A percentile compares a stretch with the other conserved stretches of the same genome.
phyloP scores from a whole-genome alignment of 1,140 invertebrate species.

The Microplitis demolitor region DNA sequence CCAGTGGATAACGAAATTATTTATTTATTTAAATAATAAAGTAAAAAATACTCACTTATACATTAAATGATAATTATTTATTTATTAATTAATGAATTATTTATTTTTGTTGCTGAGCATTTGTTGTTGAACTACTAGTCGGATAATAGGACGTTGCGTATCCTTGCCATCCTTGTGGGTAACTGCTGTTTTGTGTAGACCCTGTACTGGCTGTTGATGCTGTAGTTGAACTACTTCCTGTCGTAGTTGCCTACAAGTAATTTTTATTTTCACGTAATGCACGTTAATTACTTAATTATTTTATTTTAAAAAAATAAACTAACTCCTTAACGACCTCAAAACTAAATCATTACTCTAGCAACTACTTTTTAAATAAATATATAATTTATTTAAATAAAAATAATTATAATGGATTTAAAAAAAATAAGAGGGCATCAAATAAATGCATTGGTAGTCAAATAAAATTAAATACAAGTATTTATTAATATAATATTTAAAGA shows the following conservation, averaged over 20 bases:
- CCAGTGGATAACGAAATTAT: neutral
- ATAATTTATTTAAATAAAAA: too few relatives aligned
- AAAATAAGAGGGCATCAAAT: too few relatives aligned
- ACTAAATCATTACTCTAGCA: too few relatives aligned
- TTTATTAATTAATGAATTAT: conserved; percentile 12
- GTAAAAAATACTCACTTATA: neutral
- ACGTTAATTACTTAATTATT: conserved; percentile 1
- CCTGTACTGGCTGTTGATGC: conserved; percentile 30
- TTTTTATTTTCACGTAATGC: neutral
- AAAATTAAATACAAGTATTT: too few relatives aligned
- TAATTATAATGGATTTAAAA: too few relatives aligned
- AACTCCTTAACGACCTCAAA: neutral
- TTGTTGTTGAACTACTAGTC: conserved; percentile 32
- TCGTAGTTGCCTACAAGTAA: conserved; percentile 35
- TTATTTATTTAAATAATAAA: neutral
- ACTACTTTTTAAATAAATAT: too few relatives aligned
- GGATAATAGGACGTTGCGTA: conserved; percentile 33
- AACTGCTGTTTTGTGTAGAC: conserved; percentile 36
- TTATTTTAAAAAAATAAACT: neutral
- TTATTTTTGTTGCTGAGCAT: conserved; percentile 36
- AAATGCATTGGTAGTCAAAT: too few relatives aligned
- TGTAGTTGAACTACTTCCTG: conserved; percentile 30
- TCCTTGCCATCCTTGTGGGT: conserved; percentile 37
- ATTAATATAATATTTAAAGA: too few relatives aligned
- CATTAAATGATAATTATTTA: conserved; percentile 20